These are phyloP conservation scores for Beris chalybata DNA, from an alignment of 2,888 invertebrate species.

Conservation along the genomic window DNA sequence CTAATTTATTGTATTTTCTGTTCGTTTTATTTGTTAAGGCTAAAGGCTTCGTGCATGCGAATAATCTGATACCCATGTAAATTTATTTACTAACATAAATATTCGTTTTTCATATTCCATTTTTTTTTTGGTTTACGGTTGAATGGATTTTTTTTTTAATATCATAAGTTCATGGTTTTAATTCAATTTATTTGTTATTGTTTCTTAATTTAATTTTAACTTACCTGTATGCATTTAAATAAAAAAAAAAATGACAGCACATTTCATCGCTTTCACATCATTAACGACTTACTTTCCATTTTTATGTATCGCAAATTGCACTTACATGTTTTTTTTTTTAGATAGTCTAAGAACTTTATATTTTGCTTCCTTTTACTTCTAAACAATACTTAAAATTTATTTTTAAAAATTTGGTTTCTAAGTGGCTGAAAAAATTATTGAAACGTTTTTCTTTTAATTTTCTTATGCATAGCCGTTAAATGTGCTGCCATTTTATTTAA, in stretches of 20 bases:
- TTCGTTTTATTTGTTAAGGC: no score
- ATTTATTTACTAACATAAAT: no score
- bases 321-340: constrained; percentile 20
- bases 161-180: no score
- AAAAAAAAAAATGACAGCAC: constrained; percentile 47
- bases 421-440: constrained; percentile 9
- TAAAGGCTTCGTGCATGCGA: no score
- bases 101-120: no score
- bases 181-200: no score
- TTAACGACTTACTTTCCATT: constrained; percentile 38
- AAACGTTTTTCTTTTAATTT: background rate
- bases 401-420: constrained; percentile 7
- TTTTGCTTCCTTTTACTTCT: constrained; percentile 9
- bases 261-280: constrained; percentile 37
- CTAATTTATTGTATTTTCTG: no score
- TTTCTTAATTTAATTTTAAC: no score
- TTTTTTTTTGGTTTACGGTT: no score
- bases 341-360: background rate
- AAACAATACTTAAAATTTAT: background rate
- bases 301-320: constrained; percentile 47
- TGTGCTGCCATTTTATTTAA: constrained; percentile 36
- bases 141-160: no score
- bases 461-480: constrained; percentile 28
- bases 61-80: no score
- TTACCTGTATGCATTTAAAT: no score